Conservation (phyloP, 2,113 vertebrate species). For the Bubo scandiacus region DNA sequence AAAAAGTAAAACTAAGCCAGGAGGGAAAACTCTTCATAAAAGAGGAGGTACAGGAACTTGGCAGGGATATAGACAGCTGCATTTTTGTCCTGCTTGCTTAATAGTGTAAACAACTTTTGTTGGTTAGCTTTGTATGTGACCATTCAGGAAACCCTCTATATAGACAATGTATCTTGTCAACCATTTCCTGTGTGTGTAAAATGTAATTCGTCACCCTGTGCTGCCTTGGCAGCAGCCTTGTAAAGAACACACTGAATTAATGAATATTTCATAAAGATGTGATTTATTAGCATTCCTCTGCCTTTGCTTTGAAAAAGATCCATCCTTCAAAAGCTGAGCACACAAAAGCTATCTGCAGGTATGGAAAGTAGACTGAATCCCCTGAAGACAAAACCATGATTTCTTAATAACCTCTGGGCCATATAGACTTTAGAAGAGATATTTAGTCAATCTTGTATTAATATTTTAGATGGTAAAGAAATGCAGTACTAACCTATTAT, state of each 20-base stretch:
- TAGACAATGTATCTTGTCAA: constrained; percentile 73
- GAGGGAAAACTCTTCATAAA: constrained; percentile 8
- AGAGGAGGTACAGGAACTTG: constrained; percentile 25
- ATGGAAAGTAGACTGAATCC: constrained; percentile 59
- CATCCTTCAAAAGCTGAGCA: constrained; percentile 61
- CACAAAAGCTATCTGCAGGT: constrained; percentile 66
- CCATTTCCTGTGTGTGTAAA: constrained; percentile 64
- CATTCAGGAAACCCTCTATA: constrained; percentile 49
- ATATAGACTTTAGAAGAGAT: constrained; percentile 55
- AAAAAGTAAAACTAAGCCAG: background rate
- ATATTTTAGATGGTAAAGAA: constrained; percentile 67
- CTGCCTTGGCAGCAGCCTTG: constrained; percentile 67
- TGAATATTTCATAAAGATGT: constrained; percentile 80
- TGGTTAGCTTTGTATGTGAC: constrained; percentile 59
- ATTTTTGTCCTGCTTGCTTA: constrained; percentile 46
- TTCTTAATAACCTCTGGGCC: constrained; percentile 62
- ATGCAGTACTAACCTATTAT: constrained; percentile 41
- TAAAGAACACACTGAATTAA: constrained; percentile 68
- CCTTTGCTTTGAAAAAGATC: constrained; percentile 69
- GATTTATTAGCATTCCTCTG: constrained; percentile 74
- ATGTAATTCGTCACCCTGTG: constrained; percentile 71
- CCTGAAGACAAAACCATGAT: constrained; percentile 49
- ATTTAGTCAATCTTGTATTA: constrained; percentile 69
- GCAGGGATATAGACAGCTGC: constrained; percentile 27
- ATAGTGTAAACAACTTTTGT: constrained; percentile 60